Evolutionary conservation across 2,797 vertebrate species (phyloP), one percentile per base, ranked within the genome.

Genomic region (Poecilia wingei): DNA sequence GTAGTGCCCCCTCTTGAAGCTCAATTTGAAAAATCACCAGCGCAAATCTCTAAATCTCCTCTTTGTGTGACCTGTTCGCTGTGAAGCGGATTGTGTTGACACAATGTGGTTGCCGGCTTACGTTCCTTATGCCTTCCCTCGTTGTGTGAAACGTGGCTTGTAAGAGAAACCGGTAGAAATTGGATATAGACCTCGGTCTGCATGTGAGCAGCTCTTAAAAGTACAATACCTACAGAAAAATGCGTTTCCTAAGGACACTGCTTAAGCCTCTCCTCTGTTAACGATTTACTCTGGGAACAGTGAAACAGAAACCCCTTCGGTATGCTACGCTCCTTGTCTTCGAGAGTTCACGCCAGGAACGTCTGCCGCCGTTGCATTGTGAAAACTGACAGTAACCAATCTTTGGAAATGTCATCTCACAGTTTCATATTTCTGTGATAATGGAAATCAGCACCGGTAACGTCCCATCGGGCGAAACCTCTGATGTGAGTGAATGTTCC

Each of bases 371-470:
- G 80, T 76, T 61, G 77, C 69, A 80, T 88, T 91, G 88, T 89
- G 82, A 89, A 87, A 89, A 82, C 33, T 86, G 90, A 90, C 90
- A 86, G 86, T 80, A 79, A 87, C 84, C 87, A 87, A 85, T 91
- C 87, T 72, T 85, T 83, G 76, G 82, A 92, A 90, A 92, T 86
- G 80, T 84, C 70, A 86, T 86, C 87, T 88, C 80, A 91, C 81
- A 85, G 89, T 93, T 91, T 94, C 87, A 87, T 69, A 43, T 94
- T 91, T 92, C 89, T 87, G 72, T 82, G 80, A 88, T 90, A 91
- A 94, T 90, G 88, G 89, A 91, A 95, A 89, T 87, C 83, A 80
- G 84, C 76, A 82, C 57, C 80, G 71, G 87, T 88, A 79, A 88
- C 74, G 59, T 90, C 86, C 86, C 86, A 59, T 75, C 80, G 87